A percentile compares a stretch with the other conserved stretches of the same genome.
phyloP scores from a whole-genome alignment of 2,797 vertebrate species.

The Diplodus puntazzo region DNA sequence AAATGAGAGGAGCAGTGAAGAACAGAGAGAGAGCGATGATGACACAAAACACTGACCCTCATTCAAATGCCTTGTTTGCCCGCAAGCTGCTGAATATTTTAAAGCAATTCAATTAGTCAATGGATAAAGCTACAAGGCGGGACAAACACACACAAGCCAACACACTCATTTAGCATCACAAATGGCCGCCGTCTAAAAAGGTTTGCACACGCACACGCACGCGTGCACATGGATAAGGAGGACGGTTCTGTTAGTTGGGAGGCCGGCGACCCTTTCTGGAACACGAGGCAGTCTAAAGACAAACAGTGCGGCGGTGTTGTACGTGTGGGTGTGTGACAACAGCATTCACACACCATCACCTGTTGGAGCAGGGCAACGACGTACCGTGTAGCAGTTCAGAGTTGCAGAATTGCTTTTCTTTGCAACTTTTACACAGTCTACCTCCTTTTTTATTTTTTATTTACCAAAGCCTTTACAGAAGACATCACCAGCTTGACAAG shows the following conservation, averaged over 20 bases:
- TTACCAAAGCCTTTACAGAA: not conserved
- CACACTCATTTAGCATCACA: constrained; percentile 11
- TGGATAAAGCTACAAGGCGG: constrained; percentile 34
- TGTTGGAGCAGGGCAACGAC: not conserved
- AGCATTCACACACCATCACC: not conserved
- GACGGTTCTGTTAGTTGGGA: not conserved
- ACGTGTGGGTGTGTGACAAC: not conserved
- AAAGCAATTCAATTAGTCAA: constrained; percentile 62
- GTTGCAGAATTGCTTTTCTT: no score
- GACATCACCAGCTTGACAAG: not conserved
- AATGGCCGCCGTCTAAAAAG: not conserved
- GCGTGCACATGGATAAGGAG: not conserved
- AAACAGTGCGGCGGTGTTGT: not conserved
- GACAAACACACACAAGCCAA: constrained; percentile 2
- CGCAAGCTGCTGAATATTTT: constrained; percentile 67
- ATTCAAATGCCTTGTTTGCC: constrained; percentile 45
- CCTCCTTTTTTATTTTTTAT: not conserved
- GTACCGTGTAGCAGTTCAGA: not conserved
- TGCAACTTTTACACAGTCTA: not conserved
- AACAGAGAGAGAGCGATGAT: not conserved
- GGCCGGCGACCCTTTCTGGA: not conserved
- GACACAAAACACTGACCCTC: constrained; percentile 35
- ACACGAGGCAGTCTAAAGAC: not conserved
- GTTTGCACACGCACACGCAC: not conserved
- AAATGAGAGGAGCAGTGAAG: not conserved